Conservation (phyloP, 2,888 invertebrate species). For the Ochlodes sylvanus region DNA sequence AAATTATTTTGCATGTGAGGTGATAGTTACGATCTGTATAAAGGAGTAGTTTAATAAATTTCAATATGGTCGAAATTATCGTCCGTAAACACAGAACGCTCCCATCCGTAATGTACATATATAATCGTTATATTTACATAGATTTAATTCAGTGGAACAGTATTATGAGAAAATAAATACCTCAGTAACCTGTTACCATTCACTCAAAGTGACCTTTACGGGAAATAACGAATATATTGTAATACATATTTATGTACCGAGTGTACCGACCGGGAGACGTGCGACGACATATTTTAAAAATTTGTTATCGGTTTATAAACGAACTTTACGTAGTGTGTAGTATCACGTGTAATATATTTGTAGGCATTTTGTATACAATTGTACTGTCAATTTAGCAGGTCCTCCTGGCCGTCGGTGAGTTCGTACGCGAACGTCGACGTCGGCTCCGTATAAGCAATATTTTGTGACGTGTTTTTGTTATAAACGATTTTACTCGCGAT, state of each 20-base stretch:
- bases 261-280: constrained; percentile 4
- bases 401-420: constrained; percentile 17
- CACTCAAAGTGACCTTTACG: constrained; percentile 35
- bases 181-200: constrained; percentile 70
- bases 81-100: background rate
- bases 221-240: constrained; percentile 29
- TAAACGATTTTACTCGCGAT: constrained; percentile 15
- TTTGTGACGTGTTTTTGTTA: background rate
- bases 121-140: constrained; percentile 49
- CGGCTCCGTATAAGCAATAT: background rate
- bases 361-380: constrained; percentile 36
- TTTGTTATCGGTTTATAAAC: constrained; percentile 29
- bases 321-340: constrained; percentile 25
- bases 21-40: no score
- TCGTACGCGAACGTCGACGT: background rate
- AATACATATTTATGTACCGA: constrained; percentile 22
- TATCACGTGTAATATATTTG: constrained; percentile 33
- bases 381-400: constrained; percentile 41
- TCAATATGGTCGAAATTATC: background rate
- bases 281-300: constrained; percentile 22
- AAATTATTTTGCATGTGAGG: no score
- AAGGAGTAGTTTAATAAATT: background rate
- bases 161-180: constrained; percentile 59
- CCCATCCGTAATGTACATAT: constrained; percentile 43
- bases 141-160: constrained; percentile 60